Conservation (phyloP, 2,113 vertebrate genomes). For the Oncorhynchus gorbuscha region DNA sequence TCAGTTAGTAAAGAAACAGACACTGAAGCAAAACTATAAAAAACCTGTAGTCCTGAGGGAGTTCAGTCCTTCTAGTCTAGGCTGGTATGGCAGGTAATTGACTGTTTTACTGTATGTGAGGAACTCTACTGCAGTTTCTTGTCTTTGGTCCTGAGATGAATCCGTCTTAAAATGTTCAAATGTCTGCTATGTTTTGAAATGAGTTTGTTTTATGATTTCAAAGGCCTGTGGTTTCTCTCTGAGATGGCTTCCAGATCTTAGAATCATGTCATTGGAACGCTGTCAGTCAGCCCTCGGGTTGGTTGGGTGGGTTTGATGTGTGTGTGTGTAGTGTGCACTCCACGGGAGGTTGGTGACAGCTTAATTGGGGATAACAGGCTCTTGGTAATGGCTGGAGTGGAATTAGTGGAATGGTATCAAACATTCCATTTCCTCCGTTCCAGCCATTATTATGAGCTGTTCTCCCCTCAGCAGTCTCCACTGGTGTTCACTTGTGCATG, state of each 20-base stretch:
- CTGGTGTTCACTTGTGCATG: no score
- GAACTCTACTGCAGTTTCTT: conserved; percentile 29
- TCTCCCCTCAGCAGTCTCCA: no score
- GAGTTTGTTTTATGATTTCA: conserved; percentile 37
- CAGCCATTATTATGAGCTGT: no score
- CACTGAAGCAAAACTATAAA: neutral
- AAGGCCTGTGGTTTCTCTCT: conserved; percentile 27
- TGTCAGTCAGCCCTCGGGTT: neutral
- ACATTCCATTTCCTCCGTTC: no score
- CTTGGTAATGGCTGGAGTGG: no score
- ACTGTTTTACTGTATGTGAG: conserved; percentile 2
- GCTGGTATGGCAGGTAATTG: neutral
- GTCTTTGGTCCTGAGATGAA: conserved; percentile 30
- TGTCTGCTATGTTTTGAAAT: conserved; percentile 29
- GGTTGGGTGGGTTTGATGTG: neutral
- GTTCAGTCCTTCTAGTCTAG: conserved; percentile 7
- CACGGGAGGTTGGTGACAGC: no score
- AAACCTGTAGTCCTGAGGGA: conserved; percentile 1
- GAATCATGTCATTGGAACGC: neutral
- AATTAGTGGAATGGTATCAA: no score
- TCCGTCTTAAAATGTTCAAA: conserved; percentile 16
- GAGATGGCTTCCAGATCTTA: conserved; percentile 38
- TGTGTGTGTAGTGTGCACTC: neutral
- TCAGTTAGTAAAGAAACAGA: neutral
- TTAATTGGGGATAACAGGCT: no score